Percentiles rank a stretch among this genome's conserved stretches.
phyloP scores from a whole-genome alignment of 30 jellyfish, hydroid and myxozoan genomes.

The Hydractinia symbiolongicarpus region DNA sequence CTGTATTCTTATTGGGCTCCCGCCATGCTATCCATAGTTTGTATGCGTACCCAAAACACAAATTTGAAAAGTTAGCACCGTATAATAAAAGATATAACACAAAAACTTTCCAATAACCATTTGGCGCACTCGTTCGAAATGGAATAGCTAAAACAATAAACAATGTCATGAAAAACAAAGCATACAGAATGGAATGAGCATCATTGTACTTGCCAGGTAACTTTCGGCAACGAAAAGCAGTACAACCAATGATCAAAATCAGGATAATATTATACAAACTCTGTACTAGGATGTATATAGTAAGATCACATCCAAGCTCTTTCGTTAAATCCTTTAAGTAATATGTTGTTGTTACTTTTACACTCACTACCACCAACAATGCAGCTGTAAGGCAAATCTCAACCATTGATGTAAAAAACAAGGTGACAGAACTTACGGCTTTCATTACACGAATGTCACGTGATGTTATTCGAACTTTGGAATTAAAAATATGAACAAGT shows the following conservation, averaged over 20 bases:
- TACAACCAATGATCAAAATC: not conserved
- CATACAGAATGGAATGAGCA: not conserved
- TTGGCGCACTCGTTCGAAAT: not conserved
- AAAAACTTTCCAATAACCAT: not conserved
- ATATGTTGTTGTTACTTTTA: not conserved
- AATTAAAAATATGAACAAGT: not conserved
- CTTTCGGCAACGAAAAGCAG: conserved; percentile 3
- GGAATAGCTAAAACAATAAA: not conserved
- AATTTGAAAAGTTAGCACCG: not conserved
- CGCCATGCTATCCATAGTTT: not conserved
- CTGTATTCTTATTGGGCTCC: not conserved
- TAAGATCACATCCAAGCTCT: not conserved
- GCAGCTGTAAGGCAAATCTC: not conserved
- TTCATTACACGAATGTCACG: not conserved
- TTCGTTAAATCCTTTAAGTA: not conserved
- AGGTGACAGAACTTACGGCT: not conserved
- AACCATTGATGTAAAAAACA: not conserved
- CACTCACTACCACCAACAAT: not conserved
- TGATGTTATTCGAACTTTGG: not conserved
- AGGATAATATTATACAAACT: not conserved
- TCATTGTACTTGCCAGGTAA: conserved; percentile 8
- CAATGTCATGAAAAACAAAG: not conserved
- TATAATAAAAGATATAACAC: not conserved
- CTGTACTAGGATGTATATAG: not conserved
- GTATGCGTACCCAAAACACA: not conserved